A percentile compares a stretch with the other conserved stretches of the same genome.
Conservation (phyloP, 1,140 invertebrate species). For the Diorhabda carinulata region DNA sequence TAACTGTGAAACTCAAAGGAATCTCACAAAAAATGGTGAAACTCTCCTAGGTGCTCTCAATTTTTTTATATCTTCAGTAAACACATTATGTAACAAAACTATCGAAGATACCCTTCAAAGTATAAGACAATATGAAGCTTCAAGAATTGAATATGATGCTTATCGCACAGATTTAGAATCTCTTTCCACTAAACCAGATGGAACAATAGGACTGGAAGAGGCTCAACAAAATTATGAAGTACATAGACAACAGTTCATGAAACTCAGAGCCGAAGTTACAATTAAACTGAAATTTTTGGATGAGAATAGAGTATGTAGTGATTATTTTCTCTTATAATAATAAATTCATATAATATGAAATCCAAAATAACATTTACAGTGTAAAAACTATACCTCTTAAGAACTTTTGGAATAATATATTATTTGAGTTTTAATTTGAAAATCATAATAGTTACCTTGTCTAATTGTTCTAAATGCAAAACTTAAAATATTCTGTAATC, state of each 20-base stretch:
- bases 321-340: background rate
- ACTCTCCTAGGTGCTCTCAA: conserved; percentile 85
- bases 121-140: conserved; percentile 87
- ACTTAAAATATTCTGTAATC: too few species aligned
- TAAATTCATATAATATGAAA: too few species aligned
- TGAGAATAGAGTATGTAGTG: conserved; percentile 79
- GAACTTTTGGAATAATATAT: too few species aligned
- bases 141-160: conserved; percentile 95
- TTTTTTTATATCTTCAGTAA: conserved; percentile 93
- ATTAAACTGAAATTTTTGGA: conserved; percentile 94
- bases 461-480: too few species aligned
- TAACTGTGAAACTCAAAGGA: conserved; percentile 92
- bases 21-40: conserved; percentile 91
- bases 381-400: too few species aligned
- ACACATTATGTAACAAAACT: conserved; percentile 93
- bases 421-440: too few species aligned
- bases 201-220: conserved; percentile 65
- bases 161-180: conserved; percentile 89
- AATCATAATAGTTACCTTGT: too few species aligned
- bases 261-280: conserved; percentile 84
- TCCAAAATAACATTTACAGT: too few species aligned
- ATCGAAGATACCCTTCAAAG: conserved; percentile 95
- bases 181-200: conserved; percentile 61
- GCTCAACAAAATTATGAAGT: conserved; percentile 76
- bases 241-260: conserved; percentile 87